These are phyloP conservation scores for Zeus faber DNA, from an alignment of 2,113 vertebrate genomes.

Conservation along the genomic window DNA sequence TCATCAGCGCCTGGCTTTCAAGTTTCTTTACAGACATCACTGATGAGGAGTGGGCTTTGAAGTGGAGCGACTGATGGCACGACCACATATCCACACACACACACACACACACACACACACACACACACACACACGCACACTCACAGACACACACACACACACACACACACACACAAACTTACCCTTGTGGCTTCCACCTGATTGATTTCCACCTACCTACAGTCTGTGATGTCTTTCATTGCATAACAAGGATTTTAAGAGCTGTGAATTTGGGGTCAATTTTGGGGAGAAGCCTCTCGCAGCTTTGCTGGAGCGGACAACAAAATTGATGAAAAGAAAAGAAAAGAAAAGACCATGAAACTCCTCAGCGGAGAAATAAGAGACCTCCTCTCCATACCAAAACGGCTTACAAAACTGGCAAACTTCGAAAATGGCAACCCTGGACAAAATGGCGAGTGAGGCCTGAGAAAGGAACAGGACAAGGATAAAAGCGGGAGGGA, in stretches of 20 bases:
- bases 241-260: too few relatives aligned
- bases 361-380: conserved; percentile 1
- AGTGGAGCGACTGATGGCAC: conserved; percentile 10
- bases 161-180: not conserved
- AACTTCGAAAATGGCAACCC: not conserved
- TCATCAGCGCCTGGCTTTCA: conserved; percentile 40
- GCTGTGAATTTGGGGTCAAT: conserved; percentile 14
- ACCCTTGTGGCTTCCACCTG: not conserved
- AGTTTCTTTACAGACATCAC: conserved; percentile 15
- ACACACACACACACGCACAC: too few relatives aligned
- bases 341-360: too few relatives aligned
- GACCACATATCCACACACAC: too few relatives aligned
- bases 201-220: too few relatives aligned
- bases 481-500: not conserved
- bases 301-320: too few relatives aligned
- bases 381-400: not conserved
- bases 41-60: conserved; percentile 37
- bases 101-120: not conserved
- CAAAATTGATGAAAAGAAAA: conserved; percentile 5
- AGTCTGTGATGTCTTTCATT: too few relatives aligned
- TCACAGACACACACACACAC: too few relatives aligned
- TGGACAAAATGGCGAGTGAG: too few relatives aligned
- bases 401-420: conserved; percentile 3
- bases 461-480: not conserved
- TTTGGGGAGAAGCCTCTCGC: conserved; percentile 27